Evolutionary conservation across 2,113 vertebrate genomes (phyloP), one percentile per base, ranked within the genome.

Genomic region (Todiramphus chloris): DNA sequence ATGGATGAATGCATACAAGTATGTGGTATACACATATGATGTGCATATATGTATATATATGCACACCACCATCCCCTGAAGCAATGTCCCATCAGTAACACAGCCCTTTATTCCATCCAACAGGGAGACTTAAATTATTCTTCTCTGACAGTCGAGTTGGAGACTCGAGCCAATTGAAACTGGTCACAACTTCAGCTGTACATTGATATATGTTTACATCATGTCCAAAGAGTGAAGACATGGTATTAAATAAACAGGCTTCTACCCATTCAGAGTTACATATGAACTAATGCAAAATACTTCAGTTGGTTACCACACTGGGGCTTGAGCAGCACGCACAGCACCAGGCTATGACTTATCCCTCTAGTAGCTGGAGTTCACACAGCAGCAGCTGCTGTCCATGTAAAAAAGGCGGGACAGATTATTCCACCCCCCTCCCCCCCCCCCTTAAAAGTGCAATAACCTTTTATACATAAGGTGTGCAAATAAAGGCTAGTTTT

Each of bases 1-100:
- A 21, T 0, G 4, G 12, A 43, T 33, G 20, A 73, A 68, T 2
- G 3, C 2, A 9, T 28, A 31, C 9, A 46, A 1, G 0, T 11
- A 9, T 4, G 3, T 1, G 8, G 2, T 8, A 24, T 1, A n/a
- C 0, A 6, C 6, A 55, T 0, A 41, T 1, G 25, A 31, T 4
- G 5, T 23, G 13, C 7, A 8, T 5, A 2, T 28, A 39, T 16
- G 27, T 67, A 27, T 11, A 39, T 0, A 53, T 0, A 73, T 3
- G 2, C 14, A 8, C 13, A 2, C 3, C 55, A 79, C 13, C 11
- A 27, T 17, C 11, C 39, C 43, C 56, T n/a, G 31, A 77, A 0
- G 0, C 0, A 4, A 78, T 9, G 7, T 18, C 33, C 39, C 39
- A 81, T 25, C 77, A 82, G 27, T 17, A 83, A 70, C 16, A 24